A percentile compares a stretch with the other conserved stretches of the same genome.
phyloP scores from a whole-genome alignment of 2,113 vertebrate species.

The Phalacrocorax brasilianus region DNA sequence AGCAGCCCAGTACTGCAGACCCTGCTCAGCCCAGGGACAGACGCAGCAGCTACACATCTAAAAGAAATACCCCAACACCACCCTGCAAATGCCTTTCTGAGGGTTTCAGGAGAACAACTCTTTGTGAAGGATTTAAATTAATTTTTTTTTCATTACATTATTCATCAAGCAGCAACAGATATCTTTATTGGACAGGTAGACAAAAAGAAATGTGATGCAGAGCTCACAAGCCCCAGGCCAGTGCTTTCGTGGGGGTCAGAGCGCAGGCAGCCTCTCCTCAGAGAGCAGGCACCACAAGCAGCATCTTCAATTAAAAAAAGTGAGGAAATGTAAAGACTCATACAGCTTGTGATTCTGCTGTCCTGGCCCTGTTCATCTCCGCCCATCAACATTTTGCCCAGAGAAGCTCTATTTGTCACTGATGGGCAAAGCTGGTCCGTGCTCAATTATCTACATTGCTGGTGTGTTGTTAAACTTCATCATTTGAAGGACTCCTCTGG shows the following conservation, averaged over 20 bases:
- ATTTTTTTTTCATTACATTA: neutral
- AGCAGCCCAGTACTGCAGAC: neutral
- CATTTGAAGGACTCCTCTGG: neutral
- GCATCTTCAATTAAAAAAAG: neutral
- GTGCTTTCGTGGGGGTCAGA: neutral
- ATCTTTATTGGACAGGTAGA: neutral
- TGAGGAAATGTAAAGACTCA: neutral
- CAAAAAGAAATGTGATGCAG: neutral
- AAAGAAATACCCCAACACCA: neutral
- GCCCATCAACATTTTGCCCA: fast-evolving
- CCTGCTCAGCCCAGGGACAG: neutral
- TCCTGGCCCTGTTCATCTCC: neutral
- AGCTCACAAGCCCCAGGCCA: neutral
- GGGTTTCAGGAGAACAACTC: neutral
- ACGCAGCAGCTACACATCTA: fast-evolving
- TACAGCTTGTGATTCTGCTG: neutral
- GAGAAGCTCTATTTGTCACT: neutral
- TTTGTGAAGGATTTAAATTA: neutral
- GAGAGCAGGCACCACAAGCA: neutral
- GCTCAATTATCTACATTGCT: neutral
- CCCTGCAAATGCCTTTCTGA: fast-evolving
- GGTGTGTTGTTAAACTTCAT: neutral
- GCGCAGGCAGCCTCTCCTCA: neutral
- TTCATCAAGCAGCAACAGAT: neutral
- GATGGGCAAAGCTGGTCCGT: neutral